Evolutionary conservation across 2,888 invertebrate species (phyloP).

Genomic region (Hypsopygia costalis): DNA sequence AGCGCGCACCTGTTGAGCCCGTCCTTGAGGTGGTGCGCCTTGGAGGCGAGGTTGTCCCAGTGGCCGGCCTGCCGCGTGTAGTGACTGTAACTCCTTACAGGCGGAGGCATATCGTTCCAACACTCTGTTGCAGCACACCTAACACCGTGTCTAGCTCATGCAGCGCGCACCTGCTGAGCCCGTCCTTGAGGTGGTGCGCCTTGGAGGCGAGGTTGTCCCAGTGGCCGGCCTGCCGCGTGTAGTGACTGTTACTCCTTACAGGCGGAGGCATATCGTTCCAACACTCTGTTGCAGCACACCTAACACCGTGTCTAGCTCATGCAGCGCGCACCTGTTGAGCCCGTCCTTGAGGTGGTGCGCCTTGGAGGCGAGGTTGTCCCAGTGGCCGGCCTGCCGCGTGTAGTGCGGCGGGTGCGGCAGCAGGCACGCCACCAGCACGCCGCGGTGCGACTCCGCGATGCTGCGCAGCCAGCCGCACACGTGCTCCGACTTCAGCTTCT

Average conservation of each 20-base stretch:
- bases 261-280: too few relatives aligned
- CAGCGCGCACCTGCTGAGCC: conserved; percentile 87
- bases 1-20: too few relatives aligned
- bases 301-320: too few relatives aligned
- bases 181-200: conserved; percentile 96
- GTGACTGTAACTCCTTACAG: too few relatives aligned
- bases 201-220: conserved; percentile 94
- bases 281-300: too few relatives aligned
- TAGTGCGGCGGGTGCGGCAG: conserved; percentile 98
- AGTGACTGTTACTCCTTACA: too few relatives aligned
- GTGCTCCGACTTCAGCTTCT: conserved; percentile 94
- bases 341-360: conserved; percentile 97
- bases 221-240: conserved; percentile 97
- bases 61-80: too few relatives aligned
- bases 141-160: too few relatives aligned
- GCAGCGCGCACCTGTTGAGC: conserved; percentile 85
- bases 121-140: too few relatives aligned
- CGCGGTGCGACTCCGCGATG: conserved; percentile 91
- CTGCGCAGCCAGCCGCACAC: conserved; percentile 94
- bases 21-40: too few relatives aligned
- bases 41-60: too few relatives aligned
- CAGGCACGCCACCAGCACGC: conserved; percentile 95
- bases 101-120: too few relatives aligned
- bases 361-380: conserved; percentile 93
- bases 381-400: conserved; percentile 97